Evolutionary conservation across 2,888 invertebrate species (phyloP), one percentile per base, ranked within the genome.

Genomic region (Scelioninae gen. 2): DNA sequence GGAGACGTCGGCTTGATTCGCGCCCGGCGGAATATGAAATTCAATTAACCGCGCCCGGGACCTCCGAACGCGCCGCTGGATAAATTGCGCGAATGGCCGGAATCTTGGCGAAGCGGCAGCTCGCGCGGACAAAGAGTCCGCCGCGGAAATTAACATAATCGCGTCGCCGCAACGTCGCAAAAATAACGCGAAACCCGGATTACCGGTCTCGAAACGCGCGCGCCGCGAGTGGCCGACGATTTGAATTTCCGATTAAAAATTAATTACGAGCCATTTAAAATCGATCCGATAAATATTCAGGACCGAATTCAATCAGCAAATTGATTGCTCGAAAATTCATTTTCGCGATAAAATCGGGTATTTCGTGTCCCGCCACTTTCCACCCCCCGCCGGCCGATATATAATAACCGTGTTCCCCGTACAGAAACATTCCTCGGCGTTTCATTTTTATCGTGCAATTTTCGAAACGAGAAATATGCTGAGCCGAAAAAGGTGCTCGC

Each of bases 11-110:
- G 69, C 50, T 74, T 74, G 74, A 76, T 76, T 77, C 76, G 74
- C 76, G 58, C 63, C 65, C 78, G 75, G 63, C 75, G 75, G 78
- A 80, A 79, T 81, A 81, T 80, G 78, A 81, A 81, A 81, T 81
- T 81, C 77, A 81, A 81, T 81, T 78, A 78, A 64, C 65, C 70
- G 65, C 77, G 74, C 73, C 68, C 55, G 55, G 64, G 45, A 74
- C 74, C 74, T 58, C 77, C 70, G 52, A 60, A 46, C 63, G 43
- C 71, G 52, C 31, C 55, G 45, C 39, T 53, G 52, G 57, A 22
- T 61, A 67, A 70, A 74, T 67, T 71, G 63, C 41, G 53, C 18
- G 65, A 45, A 69, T 69, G 55, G 57, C 25, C 35, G 15, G 37
- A 55, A 37, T 72, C 60, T 37, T 45, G 28, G 13, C 39, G 55